Conservation (phyloP, 1,140 invertebrate species). For the Scaptodrosophila lebanonensis region DNA sequence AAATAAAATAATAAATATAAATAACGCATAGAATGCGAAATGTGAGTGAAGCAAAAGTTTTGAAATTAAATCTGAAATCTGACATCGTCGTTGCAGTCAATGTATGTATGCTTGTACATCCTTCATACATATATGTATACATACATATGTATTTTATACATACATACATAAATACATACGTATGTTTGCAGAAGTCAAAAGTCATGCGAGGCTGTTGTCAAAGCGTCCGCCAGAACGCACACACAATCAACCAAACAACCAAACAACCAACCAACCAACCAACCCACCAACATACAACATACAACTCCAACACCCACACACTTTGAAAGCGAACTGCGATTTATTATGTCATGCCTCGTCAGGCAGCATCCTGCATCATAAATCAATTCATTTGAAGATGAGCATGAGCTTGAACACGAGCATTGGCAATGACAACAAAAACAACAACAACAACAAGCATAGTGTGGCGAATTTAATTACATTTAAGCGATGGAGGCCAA, state of each 20-base stretch:
- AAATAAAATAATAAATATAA: conserved; percentile 75
- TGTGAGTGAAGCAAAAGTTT: conserved; percentile 43
- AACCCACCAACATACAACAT: conserved; percentile 25
- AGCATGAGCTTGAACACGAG: conserved; percentile 32
- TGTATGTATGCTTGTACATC: no score
- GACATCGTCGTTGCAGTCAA: conserved; percentile 20
- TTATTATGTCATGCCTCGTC: conserved; percentile 64
- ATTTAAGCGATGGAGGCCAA: conserved; percentile 51
- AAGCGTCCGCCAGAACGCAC: no score
- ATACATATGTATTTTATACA: no score
- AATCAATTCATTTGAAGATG: conserved; percentile 66
- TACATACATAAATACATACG: no score
- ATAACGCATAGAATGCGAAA: conserved; percentile 48
- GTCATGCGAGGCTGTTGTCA: no score
- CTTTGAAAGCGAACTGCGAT: conserved; percentile 35
- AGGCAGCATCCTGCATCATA: conserved; percentile 56
- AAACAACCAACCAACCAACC: no score
- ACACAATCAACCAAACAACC: no score
- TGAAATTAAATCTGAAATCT: conserved; percentile 60
- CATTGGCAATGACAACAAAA: no score
- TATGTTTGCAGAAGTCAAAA: no score
- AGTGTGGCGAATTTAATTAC: conserved; percentile 62
- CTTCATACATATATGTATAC: no score
- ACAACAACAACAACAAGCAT: no score
- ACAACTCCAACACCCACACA: no score